Percentiles rank a stretch among this genome's conserved stretches.
Conservation (phyloP, 1,140 invertebrate species). For the Latrodectus geometricus region DNA sequence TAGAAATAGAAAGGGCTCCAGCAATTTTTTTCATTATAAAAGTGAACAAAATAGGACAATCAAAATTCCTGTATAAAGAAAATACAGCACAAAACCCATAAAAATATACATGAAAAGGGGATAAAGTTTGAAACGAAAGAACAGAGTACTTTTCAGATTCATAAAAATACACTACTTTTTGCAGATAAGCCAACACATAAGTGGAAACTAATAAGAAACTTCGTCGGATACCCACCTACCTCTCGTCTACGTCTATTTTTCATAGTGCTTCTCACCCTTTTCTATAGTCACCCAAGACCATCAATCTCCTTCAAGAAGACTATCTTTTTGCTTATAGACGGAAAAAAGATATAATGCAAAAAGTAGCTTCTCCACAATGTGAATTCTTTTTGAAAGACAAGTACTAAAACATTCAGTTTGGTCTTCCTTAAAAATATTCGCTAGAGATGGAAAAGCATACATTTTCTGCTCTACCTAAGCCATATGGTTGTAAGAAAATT, state of each 20-base stretch:
- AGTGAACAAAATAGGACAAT: too few relatives aligned
- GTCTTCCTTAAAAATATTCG: slow-evolving; percentile 51
- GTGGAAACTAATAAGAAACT: slow-evolving; percentile 52
- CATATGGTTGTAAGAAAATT: slow-evolving; percentile 50
- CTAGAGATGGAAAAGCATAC: slow-evolving; percentile 54
- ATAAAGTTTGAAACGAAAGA: slow-evolving; percentile 20
- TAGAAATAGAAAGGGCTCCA: too few relatives aligned
- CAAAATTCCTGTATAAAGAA: background rate
- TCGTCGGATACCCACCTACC: slow-evolving; percentile 12
- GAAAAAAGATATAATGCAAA: slow-evolving; percentile 26
- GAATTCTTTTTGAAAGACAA: slow-evolving; percentile 57
- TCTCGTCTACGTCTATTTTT: slow-evolving; percentile 9
- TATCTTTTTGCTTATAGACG: slow-evolving; percentile 49
- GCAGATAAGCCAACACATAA: background rate
- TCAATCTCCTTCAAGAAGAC: slow-evolving; percentile 57
- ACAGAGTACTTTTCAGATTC: slow-evolving; percentile 51
- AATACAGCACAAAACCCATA: background rate
- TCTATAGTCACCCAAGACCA: slow-evolving; percentile 19
- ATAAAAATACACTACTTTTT: slow-evolving; percentile 39
- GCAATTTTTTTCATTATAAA: too few relatives aligned
- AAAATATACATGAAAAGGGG: slow-evolving; percentile 18
- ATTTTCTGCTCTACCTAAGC: slow-evolving; percentile 54
- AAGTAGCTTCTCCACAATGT: slow-evolving; percentile 22
- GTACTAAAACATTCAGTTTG: slow-evolving; percentile 58
- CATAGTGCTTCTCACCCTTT: slow-evolving; percentile 3